Evolutionary conservation across 2,888 invertebrate species (phyloP).

Genomic region (Ichneumoninae sp.): DNA sequence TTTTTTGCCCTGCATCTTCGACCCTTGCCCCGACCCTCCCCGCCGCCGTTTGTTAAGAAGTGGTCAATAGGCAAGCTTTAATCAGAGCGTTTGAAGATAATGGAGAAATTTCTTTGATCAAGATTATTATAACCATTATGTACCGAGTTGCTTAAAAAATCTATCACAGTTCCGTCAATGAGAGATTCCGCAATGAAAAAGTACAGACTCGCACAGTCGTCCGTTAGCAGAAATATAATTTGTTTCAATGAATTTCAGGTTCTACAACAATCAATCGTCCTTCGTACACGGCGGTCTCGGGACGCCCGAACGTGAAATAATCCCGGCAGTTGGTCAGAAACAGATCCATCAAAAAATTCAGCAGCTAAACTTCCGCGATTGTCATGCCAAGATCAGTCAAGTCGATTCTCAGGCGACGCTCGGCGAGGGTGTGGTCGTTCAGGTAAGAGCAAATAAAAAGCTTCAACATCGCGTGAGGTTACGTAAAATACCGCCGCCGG

Average conservation of each 20-base stretch:
- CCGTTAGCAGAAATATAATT: background rate
- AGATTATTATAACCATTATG: background rate
- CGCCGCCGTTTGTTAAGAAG: too few species aligned
- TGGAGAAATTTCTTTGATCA: background rate
- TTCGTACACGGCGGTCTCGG: conserved; percentile 98
- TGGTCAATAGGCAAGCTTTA: background rate
- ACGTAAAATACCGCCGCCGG: too few species aligned
- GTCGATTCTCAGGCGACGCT: conserved; percentile 98
- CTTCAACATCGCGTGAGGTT: background rate
- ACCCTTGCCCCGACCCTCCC: too few species aligned
- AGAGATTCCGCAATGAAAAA: background rate
- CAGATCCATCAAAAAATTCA: conserved; percentile 98
- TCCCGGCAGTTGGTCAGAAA: conserved; percentile 95
- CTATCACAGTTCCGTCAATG: background rate
- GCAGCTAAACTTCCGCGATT: conserved; percentile 97
- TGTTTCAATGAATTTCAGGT: conserved; percentile 85
- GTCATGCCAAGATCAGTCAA: conserved; percentile 98
- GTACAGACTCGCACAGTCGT: background rate
- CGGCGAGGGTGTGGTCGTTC: conserved; percentile 97
- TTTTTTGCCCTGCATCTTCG: background rate
- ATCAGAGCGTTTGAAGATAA: background rate
- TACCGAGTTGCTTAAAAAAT: background rate
- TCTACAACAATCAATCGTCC: conserved; percentile 98
- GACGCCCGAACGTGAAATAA: conserved; percentile 92
- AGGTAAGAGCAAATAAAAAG: conserved; percentile 84